Conservation (phyloP, 1,140 invertebrate genomes). For the Aphidius gifuensis region DNA sequence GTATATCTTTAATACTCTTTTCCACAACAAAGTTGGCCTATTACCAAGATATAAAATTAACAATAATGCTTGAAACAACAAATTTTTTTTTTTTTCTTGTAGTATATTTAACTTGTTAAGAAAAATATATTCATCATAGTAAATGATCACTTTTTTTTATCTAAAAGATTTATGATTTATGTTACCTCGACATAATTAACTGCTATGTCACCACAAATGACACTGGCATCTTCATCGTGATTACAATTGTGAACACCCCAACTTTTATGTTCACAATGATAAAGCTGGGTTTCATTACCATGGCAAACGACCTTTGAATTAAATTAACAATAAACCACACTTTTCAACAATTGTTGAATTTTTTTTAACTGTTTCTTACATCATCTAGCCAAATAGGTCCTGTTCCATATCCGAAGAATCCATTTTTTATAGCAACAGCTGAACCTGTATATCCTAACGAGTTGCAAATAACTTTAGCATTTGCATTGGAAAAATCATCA, state of each 20-base stretch:
- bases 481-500: constrained; percentile 67
- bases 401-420: constrained; percentile 51
- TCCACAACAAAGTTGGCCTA: no score
- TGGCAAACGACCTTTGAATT: constrained; percentile 60
- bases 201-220: constrained; percentile 57
- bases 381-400: constrained; percentile 75
- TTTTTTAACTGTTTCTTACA: constrained; percentile 27
- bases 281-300: constrained; percentile 66
- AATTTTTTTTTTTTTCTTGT: no score
- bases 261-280: constrained; percentile 63
- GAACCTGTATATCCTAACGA: constrained; percentile 61
- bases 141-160: no score
- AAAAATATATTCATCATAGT: no score
- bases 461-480: constrained; percentile 66
- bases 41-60: neutral
- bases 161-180: neutral
- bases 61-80: constrained; percentile 1
- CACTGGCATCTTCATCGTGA: constrained; percentile 72
- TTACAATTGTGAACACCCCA: constrained; percentile 73
- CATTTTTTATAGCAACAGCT: constrained; percentile 57
- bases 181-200: constrained; percentile 44
- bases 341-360: neutral
- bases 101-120: no score
- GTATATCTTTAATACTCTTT: constrained; percentile 39
- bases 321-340: neutral